These are phyloP conservation scores for Myotis lucifugus DNA, from an alignment of 2,113 vertebrate species.

Conservation along the genomic window DNA sequence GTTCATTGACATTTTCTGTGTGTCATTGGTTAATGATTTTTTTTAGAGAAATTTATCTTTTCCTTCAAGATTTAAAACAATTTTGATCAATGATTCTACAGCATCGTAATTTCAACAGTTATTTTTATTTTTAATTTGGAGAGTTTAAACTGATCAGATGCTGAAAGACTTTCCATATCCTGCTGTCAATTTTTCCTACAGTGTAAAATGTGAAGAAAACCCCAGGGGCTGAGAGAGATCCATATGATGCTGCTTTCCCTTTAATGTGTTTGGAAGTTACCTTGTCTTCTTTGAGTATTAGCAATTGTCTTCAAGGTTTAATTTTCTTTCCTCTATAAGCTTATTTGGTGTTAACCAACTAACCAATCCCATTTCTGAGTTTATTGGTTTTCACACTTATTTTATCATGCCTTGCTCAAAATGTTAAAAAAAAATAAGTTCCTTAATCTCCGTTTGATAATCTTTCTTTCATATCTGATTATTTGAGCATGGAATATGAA, in stretches of 20 bases:
- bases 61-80: background rate
- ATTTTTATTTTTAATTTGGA: background rate
- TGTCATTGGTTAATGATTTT: background rate
- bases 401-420: background rate
- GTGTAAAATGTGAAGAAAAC: background rate
- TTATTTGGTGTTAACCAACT: background rate
- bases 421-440: slow-evolving; percentile 2
- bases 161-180: background rate
- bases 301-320: background rate
- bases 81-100: background rate
- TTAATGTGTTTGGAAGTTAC: background rate
- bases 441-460: background rate
- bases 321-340: background rate
- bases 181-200: background rate
- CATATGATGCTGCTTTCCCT: background rate
- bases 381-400: background rate
- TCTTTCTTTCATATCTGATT: background rate
- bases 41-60: background rate
- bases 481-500: background rate
- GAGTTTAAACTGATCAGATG: background rate
- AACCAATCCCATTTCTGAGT: background rate
- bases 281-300: background rate
- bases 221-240: too few species aligned
- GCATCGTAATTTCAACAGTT: background rate
- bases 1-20: background rate